Evolutionary conservation across 2,888 invertebrate genomes (phyloP).

Genomic region (Aphelenchoides bicaudatus): DNA sequence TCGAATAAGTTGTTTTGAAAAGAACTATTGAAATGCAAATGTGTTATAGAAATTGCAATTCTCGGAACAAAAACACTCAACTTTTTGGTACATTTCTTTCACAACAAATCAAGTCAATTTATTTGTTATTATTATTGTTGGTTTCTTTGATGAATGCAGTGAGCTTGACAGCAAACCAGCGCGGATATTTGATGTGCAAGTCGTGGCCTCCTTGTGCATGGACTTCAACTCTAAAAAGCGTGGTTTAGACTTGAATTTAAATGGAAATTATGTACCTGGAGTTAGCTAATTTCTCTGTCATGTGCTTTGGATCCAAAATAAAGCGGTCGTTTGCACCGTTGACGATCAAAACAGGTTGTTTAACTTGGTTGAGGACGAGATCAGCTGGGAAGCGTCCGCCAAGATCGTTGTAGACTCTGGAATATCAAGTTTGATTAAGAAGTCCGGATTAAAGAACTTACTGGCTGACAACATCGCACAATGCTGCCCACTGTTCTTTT

Average conservation of each 20-base stretch:
- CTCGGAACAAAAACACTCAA: too few relatives aligned
- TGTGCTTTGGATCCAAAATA: constrained; percentile 50
- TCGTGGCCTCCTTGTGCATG: constrained; percentile 59
- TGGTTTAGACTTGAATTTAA: background rate
- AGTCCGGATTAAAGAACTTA: constrained; percentile 26
- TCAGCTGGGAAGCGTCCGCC: constrained; percentile 56
- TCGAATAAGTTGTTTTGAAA: too few relatives aligned
- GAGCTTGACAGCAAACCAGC: constrained; percentile 54
- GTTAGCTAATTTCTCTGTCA: constrained; percentile 44
- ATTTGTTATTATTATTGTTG: too few relatives aligned
- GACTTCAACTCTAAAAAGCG: constrained; percentile 43
- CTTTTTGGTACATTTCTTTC: too few relatives aligned
- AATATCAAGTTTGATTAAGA: constrained; percentile 13
- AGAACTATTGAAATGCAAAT: too few relatives aligned
- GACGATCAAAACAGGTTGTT: constrained; percentile 48
- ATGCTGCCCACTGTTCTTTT: constrained; percentile 55
- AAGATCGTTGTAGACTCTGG: constrained; percentile 52
- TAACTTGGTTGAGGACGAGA: constrained; percentile 42
- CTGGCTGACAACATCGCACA: constrained; percentile 57
- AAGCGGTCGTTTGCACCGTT: constrained; percentile 54
- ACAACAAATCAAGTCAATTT: too few relatives aligned
- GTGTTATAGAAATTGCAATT: too few relatives aligned
- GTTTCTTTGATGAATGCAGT: constrained; percentile 35
- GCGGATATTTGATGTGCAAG: constrained; percentile 56
- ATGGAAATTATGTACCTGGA: constrained; percentile 26